Evolutionary conservation across 1,140 invertebrate genomes (phyloP), one percentile per base, ranked within the genome.

Genomic region (Caerostris extrusa): DNA sequence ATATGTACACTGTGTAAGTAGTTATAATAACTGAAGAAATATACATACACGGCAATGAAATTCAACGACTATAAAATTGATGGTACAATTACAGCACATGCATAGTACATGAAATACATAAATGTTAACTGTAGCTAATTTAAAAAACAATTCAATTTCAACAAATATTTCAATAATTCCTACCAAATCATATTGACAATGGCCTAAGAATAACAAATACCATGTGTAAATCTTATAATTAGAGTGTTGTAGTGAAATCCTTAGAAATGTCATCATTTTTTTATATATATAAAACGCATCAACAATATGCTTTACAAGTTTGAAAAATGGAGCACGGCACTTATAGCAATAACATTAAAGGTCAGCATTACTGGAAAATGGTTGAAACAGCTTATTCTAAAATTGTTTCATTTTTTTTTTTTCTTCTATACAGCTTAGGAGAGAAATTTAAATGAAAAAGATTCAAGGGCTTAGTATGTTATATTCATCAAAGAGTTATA

Each of bases 271-370:
- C 58, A 71, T 71, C 56, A 10, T 83, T 83, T 83, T 85, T 81
- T 81, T 81, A 34, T 34, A 34, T 81, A 81, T 90, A 90, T 71
- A 90, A 90, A 90, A 90, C 61, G 88, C 88, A 57, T 53, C 71
- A 90, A 90, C 88, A 90, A 90, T 90, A 71, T 77, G 64, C 53
- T 90, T 90, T 71, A 90, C 67, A 90, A 90, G 88, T 90, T 69
- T 19, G 88, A 90, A 61, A 90, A 90, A 90, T 90, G 88, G 60
- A 90, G 67, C 88, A 90, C 71, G 88, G 88, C 88, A 90, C 88
- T 90, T 90, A 90, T 10, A 77, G 85, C 58, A 34, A 56, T 67
- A 90, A 71, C 67, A 90, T 90, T 53, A 90, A 55, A 71, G 61
- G 34, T 71, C 61, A 60, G 67, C 88, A 90, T 71, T 64, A 90